These are phyloP conservation scores for Listrodromus nycthemerus DNA, from an alignment of 2,888 invertebrate genomes.

Conservation along the genomic window DNA sequence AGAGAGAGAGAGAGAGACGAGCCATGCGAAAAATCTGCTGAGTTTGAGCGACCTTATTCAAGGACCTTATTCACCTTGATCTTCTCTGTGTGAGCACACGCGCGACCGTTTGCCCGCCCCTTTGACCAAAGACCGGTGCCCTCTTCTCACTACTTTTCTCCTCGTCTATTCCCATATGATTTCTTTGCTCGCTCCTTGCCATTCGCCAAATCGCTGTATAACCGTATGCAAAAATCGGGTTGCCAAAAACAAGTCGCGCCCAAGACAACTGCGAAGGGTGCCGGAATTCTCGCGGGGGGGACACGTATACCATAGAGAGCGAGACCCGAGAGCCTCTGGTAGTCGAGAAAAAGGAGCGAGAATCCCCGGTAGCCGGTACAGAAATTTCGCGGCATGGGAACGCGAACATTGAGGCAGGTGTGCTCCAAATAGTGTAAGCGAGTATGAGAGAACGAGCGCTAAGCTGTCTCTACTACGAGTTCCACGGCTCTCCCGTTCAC, in stretches of 20 bases:
- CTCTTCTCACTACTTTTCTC: conserved; percentile 57
- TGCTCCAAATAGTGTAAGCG: conserved; percentile 62
- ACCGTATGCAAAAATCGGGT: conserved; percentile 61
- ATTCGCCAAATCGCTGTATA: conserved; percentile 23
- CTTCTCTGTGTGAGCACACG: conserved; percentile 55
- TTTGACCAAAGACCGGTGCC: conserved; percentile 29
- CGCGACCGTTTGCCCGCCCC: conserved; percentile 61
- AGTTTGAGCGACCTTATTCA: conserved; percentile 30
- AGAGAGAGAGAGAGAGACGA: conserved; percentile 16
- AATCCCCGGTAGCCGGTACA: conserved; percentile 49
- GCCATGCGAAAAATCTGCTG: conserved; percentile 57
- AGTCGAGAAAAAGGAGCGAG: neutral
- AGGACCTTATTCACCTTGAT: conserved; percentile 61
- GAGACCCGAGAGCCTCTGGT: conserved; percentile 13
- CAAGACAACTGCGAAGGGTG: conserved; percentile 49
- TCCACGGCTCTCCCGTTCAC: conserved; percentile 22
- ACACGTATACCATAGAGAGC: neutral
- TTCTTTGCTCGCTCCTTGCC: conserved; percentile 53
- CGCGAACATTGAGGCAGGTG: conserved; percentile 72
- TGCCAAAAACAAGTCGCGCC: conserved; percentile 65
- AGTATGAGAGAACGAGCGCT: conserved; percentile 41
- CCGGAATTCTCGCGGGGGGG: conserved; percentile 39
- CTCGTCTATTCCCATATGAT: conserved; percentile 41
- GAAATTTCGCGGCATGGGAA: conserved; percentile 71
- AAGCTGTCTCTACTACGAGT: conserved; percentile 59